Evolutionary conservation across 2,113 vertebrate genomes (phyloP), one percentile per base, ranked within the genome.

Genomic region (Thryonomys swinderianus): DNA sequence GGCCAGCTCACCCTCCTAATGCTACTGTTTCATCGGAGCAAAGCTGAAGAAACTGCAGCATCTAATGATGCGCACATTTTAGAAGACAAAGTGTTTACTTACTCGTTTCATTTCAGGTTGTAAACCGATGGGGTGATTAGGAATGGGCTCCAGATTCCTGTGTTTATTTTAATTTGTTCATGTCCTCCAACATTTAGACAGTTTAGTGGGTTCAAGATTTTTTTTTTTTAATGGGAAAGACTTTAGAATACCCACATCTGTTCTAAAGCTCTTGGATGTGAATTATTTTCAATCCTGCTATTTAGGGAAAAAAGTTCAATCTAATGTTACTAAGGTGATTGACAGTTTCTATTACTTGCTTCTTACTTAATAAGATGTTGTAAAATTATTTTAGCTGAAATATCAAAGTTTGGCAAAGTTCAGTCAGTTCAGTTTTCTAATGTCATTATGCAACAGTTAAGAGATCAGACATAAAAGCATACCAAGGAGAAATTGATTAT

Each of bases 321-420:
- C 57, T 90, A 92, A 95, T 90, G 85, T 92, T 93, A 88, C 88
- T 93, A 42, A 83, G 74, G 59, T 85, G 67, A 94, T 64, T 97
- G 91, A 45, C 82, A 85, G 86, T 79, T 83, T 95, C 34, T 93
- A 76, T 96, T 92, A 62, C 57, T 95, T 94, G 25, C 64, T 61
- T 92, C 92, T 96, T 94, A 42, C 48, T 92, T 96, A 95, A 85
- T 67, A 88, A 88, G 61, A 90, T 93, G 67, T 73, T 90, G 1
- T 91, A 92, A 96, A 93, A 93, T 95, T 85, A 71, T 95, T 93
- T 95, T 82, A 96, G 95, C 81, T 88, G 71, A 92, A 97, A 95
- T 96, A 93, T 95, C 88, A 85, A 90, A 87, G 88, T 90, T 95
- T 97, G 93, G 85, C 88, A 2, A 69, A 30, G 67, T 88, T 80